Evolutionary conservation across 2,113 vertebrate species (phyloP).

Genomic region (Epinephelus cyanopodus): DNA sequence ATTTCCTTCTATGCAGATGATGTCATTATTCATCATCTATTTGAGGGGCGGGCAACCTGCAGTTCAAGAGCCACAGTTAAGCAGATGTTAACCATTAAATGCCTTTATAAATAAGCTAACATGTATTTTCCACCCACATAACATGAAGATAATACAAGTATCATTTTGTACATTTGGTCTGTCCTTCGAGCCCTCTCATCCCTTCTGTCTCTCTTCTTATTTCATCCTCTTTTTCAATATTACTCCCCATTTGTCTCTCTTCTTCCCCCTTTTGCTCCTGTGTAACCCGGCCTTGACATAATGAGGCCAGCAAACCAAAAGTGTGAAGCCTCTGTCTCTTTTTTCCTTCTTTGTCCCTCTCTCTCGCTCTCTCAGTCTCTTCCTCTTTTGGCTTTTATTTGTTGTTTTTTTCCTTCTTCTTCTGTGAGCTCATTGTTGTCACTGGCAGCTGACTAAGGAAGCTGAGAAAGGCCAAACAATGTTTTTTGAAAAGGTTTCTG

Average conservation of each 20-base stretch:
- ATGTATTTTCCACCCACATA: neutral
- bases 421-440: conserved; percentile 38
- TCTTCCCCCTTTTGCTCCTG: neutral
- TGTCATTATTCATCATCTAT: too few relatives aligned
- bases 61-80: too few relatives aligned
- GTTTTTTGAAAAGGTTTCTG: conserved; percentile 32
- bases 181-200: neutral
- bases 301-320: conserved; percentile 66
- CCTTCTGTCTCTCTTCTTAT: neutral
- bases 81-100: neutral
- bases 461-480: conserved; percentile 52
- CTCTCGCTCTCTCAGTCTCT: neutral
- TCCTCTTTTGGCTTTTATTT: conserved; percentile 13
- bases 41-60: too few relatives aligned
- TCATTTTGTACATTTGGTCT: neutral
- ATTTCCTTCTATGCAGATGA: too few relatives aligned
- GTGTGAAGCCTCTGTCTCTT: conserved; percentile 37
- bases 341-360: neutral
- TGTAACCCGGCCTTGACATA: conserved; percentile 58
- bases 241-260: neutral
- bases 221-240: conserved; percentile 23
- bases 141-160: neutral
- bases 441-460: conserved; percentile 38
- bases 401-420: neutral
- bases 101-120: neutral